phyloP scores from a whole-genome alignment of 2,888 invertebrate species.

The Caenorhabditis virilis region DNA sequence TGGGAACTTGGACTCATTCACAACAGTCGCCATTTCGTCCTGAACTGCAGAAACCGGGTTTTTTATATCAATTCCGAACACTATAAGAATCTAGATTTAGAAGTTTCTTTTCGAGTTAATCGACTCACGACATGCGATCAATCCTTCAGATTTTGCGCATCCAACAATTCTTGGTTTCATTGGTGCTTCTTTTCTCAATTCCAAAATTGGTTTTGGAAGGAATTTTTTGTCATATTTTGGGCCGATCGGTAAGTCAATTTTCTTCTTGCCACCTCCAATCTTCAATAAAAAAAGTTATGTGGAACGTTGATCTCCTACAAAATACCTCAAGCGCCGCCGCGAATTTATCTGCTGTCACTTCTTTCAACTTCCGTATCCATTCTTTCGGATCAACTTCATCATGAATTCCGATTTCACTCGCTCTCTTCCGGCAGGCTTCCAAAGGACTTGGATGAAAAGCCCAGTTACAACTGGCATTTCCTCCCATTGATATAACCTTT shows the following conservation, averaged over 20 bases:
- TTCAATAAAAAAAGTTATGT: neutral
- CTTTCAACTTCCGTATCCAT: conserved; percentile 35
- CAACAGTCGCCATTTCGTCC: conserved; percentile 9
- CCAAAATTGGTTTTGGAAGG: conserved; percentile 24
- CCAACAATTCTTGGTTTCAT: conserved; percentile 42
- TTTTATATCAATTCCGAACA: conserved; percentile 16
- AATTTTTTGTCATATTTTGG: conserved; percentile 31
- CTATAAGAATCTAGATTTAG: conserved; percentile 3
- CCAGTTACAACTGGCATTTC: conserved; percentile 39
- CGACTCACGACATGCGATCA: conserved; percentile 7
- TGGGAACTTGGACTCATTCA: conserved; percentile 17
- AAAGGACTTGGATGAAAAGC: conserved; percentile 21
- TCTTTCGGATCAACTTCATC: conserved; percentile 23
- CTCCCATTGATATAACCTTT: conserved; percentile 51
- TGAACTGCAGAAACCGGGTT: conserved; percentile 12
- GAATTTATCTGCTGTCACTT: conserved; percentile 39
- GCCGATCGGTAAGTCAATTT: conserved; percentile 10
- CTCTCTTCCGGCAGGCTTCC: conserved; percentile 14
- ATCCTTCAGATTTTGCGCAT: conserved; percentile 38
- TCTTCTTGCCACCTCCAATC: neutral
- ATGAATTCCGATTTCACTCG: conserved; percentile 18
- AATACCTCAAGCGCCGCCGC: conserved; percentile 19
- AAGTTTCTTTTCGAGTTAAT: neutral
- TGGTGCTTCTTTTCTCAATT: conserved; percentile 39
- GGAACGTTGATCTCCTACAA: neutral